Evolutionary conservation across 2,888 invertebrate species (phyloP).

Genomic region (Oligia latruncula): DNA sequence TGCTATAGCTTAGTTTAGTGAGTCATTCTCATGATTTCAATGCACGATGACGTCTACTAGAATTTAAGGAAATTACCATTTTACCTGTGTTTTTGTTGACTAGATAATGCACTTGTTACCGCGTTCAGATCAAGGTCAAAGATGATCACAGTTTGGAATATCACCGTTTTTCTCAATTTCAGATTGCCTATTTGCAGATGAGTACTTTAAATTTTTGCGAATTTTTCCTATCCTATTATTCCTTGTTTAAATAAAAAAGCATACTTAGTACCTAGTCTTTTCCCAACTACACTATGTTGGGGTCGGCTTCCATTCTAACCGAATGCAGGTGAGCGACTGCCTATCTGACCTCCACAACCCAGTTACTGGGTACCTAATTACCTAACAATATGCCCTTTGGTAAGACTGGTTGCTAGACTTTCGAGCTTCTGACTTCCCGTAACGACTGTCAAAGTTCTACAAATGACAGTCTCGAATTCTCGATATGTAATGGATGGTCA

Average conservation of each 20-base stretch:
- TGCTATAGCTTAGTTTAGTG: conserved; percentile 41
- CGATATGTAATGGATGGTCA: neutral
- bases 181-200: neutral
- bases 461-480: neutral
- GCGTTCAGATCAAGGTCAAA: conserved; percentile 54
- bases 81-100: conserved; percentile 58
- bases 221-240: neutral
- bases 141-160: conserved; percentile 5
- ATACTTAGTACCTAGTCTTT: neutral
- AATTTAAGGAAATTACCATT: conserved; percentile 61
- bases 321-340: neutral
- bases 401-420: neutral
- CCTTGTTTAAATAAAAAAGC: neutral
- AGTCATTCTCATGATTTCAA: conserved; percentile 58
- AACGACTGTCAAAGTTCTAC: neutral
- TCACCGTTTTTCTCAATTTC: neutral
- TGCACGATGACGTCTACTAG: conserved; percentile 43
- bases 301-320: neutral
- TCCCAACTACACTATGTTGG: neutral
- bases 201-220: neutral
- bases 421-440: neutral
- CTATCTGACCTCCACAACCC: neutral
- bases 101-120: conserved; percentile 43
- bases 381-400: neutral
- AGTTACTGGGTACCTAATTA: neutral